These are phyloP conservation scores for Pagrus major DNA, from an alignment of 2,113 vertebrate genomes.

Conservation along the genomic window DNA sequence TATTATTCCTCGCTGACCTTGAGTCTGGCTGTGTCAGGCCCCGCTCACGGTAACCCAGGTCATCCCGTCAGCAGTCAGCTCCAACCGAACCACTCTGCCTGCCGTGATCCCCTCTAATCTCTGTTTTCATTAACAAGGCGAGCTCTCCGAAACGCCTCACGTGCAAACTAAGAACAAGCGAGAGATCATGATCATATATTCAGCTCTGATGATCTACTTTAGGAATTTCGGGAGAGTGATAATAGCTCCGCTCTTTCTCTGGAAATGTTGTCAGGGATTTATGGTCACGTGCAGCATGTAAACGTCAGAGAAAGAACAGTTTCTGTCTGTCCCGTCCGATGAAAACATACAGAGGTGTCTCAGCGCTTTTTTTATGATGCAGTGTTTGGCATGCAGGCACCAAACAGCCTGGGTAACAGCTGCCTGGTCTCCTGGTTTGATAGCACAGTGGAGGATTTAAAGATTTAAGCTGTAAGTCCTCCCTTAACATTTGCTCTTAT, in stretches of 20 bases:
- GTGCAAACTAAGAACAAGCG: constrained; percentile 2
- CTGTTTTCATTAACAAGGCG: constrained; percentile 71
- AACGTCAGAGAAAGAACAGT: constrained; percentile 1
- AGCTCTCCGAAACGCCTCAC: constrained; percentile 12
- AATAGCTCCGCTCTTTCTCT: not conserved
- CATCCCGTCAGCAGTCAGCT: constrained; percentile 60
- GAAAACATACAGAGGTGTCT: constrained; percentile 21
- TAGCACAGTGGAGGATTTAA: constrained; percentile 63
- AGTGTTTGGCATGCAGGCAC: constrained; percentile 21
- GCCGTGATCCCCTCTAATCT: constrained; percentile 72
- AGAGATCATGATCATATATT: not conserved
- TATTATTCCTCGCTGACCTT: constrained; percentile 69
- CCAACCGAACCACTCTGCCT: constrained; percentile 28
- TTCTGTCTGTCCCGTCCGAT: not conserved
- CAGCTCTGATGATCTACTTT: not conserved
- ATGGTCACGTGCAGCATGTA: constrained; percentile 1
- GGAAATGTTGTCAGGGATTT: not conserved
- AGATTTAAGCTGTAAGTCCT: constrained; percentile 63
- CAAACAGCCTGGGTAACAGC: constrained; percentile 62
- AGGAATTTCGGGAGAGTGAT: not conserved
- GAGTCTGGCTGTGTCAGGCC: constrained; percentile 43
- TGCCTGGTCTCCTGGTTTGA: constrained; percentile 54
- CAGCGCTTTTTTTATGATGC: not conserved
- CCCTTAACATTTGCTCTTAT: constrained; percentile 32
- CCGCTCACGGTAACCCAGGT: constrained; percentile 35